These are phyloP conservation scores for Gibbula magus DNA, from an alignment of 2,888 invertebrate species.

Conservation along the genomic window DNA sequence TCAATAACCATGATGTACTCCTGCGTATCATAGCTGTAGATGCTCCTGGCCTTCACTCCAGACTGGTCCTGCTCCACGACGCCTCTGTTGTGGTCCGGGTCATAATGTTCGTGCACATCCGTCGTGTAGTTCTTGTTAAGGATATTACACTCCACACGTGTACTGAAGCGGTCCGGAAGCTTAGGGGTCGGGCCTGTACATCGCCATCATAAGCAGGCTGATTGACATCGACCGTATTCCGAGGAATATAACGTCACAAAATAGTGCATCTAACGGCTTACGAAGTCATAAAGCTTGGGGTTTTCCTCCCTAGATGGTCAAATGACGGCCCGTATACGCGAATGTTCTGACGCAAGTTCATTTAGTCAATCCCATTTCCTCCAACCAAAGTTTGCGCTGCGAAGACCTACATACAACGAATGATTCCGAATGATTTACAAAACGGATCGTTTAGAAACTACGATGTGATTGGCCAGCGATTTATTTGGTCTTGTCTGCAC, in stretches of 20 bases:
- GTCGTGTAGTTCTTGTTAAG: slow-evolving; percentile 47
- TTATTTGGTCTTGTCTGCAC: too few relatives aligned
- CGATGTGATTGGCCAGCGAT: too few relatives aligned
- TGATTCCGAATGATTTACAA: too few relatives aligned
- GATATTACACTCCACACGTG: slow-evolving; percentile 50
- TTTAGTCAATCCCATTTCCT: too few relatives aligned
- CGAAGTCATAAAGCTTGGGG: too few relatives aligned
- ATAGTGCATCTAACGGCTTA: not conserved
- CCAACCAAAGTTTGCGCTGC: too few relatives aligned
- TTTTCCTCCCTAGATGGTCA: too few relatives aligned
- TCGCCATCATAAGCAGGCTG: not conserved
- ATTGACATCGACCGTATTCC: not conserved
- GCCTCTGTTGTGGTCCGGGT: slow-evolving; percentile 35
- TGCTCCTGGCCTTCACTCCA: slow-evolving; percentile 34
- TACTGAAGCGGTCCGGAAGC: slow-evolving; percentile 41
- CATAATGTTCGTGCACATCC: slow-evolving; percentile 45
- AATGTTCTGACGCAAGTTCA: too few relatives aligned
- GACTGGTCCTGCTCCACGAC: slow-evolving; percentile 36
- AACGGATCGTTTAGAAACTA: too few relatives aligned
- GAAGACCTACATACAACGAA: too few relatives aligned
- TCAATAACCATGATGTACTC: slow-evolving; percentile 43
- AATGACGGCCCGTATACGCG: too few relatives aligned
- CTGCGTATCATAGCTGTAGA: slow-evolving; percentile 46
- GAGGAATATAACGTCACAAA: not conserved
- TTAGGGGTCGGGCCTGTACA: slow-evolving; percentile 28